Evolutionary conservation across 2,888 invertebrate genomes (phyloP).

Genomic region (Trilocha varians): DNA sequence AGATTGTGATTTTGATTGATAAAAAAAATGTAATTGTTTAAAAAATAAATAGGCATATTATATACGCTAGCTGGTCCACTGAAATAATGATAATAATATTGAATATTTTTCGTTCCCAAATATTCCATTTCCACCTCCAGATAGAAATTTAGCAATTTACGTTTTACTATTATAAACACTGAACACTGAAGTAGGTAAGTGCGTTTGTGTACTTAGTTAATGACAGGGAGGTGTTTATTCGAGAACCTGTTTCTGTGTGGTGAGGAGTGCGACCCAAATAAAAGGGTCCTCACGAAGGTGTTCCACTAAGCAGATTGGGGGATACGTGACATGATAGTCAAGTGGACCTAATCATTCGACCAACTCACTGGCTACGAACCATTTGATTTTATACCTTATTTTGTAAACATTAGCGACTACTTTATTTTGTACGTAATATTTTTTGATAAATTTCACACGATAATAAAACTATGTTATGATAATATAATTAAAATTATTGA

Average conservation of each 20-base stretch:
- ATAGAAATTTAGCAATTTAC: not conserved
- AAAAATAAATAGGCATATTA: no score
- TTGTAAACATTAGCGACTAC: not conserved
- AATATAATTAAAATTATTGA: no score
- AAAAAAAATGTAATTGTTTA: not conserved
- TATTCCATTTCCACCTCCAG: not conserved
- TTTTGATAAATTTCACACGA: no score
- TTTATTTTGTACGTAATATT: not conserved
- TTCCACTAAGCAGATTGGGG: slow-evolving; percentile 62
- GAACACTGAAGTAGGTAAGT: slow-evolving; percentile 12
- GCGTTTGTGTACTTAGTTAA: slow-evolving; percentile 32
- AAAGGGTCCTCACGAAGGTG: slow-evolving; percentile 56
- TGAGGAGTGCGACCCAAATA: slow-evolving; percentile 50
- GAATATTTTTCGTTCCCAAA: not conserved
- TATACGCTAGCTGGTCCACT: no score
- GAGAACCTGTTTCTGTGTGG: slow-evolving; percentile 51
- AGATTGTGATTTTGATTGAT: no score
- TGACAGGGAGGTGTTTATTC: slow-evolving; percentile 42
- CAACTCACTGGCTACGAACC: slow-evolving; percentile 45
- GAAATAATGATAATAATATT: not conserved
- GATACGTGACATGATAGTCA: slow-evolving; percentile 51
- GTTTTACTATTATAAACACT: not conserved
- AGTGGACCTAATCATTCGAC: slow-evolving; percentile 27
- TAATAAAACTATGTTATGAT: no score
- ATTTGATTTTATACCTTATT: slow-evolving; percentile 23